phyloP scores from a whole-genome alignment of 1,140 invertebrate genomes.

The roundworm (Caenorhabditis elegans) region DNA sequence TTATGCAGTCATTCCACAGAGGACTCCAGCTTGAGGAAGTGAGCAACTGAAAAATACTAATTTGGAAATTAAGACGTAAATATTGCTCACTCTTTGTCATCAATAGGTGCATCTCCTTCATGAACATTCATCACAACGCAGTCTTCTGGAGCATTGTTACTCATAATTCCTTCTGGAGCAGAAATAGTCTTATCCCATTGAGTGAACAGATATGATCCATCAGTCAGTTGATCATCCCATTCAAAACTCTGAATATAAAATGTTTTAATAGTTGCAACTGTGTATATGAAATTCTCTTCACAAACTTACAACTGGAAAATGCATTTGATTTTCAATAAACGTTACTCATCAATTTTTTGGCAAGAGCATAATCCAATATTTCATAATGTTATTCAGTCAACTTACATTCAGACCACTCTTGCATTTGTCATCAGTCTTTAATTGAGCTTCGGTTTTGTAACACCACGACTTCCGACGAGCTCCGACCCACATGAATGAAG shows the following conservation, averaged over 20 bases:
- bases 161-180: not conserved
- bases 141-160: conserved; percentile 1
- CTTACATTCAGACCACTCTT: too few relatives aligned
- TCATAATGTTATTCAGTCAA: too few relatives aligned
- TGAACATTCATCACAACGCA: not conserved
- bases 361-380: too few relatives aligned
- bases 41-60: not conserved
- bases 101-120: not conserved
- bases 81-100: not conserved
- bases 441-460: not conserved
- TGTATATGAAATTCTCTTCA: too few relatives aligned
- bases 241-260: not conserved
- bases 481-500: not conserved
- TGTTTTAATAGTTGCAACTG: too few relatives aligned
- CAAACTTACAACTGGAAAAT: too few relatives aligned
- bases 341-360: too few relatives aligned
- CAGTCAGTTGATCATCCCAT: not conserved
- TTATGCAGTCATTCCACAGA: not conserved
- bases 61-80: not conserved
- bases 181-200: not conserved
- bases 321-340: too few relatives aligned
- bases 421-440: not conserved
- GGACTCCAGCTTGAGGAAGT: not conserved
- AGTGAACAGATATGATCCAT: not conserved
- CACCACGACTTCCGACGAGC: not conserved